Evolutionary conservation across 2,113 vertebrate genomes (phyloP).

Genomic region (Lucifuga dentata): DNA sequence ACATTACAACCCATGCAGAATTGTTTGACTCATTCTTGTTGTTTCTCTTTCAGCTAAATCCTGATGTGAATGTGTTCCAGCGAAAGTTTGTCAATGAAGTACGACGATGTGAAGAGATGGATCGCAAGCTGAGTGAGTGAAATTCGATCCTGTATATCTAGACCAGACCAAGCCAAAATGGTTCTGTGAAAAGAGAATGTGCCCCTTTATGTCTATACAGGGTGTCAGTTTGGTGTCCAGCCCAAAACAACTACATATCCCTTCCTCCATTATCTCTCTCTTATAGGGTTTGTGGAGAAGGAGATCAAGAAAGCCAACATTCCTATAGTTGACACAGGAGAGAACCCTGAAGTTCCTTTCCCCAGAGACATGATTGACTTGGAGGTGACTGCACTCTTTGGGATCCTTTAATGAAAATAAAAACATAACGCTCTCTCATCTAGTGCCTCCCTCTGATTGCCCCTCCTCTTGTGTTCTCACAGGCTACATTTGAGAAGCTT

Average conservation of each 20-base stretch:
- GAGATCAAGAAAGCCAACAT: slow-evolving; percentile 97
- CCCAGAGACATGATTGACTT: slow-evolving; percentile 98
- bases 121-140: slow-evolving; percentile 93
- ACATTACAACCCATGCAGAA: not conserved
- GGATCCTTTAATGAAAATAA: not conserved
- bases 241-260: not conserved
- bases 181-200: too few species aligned
- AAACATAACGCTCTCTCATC: not conserved
- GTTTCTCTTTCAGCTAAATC: slow-evolving; percentile 87
- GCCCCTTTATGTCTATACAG: too few species aligned
- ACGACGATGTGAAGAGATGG: slow-evolving; percentile 97
- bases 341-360: slow-evolving; percentile 98
- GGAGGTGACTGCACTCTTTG: slow-evolving; percentile 85
- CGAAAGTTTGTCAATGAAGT: slow-evolving; percentile 99
- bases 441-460: not conserved
- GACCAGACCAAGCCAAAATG: too few species aligned
- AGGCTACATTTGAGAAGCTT: slow-evolving; percentile 99
- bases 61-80: slow-evolving; percentile 98
- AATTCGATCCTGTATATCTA: too few species aligned
- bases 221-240: too few species aligned
- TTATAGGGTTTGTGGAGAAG: slow-evolving; percentile 96
- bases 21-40: slow-evolving; percentile 1
- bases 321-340: slow-evolving; percentile 92
- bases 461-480: slow-evolving; percentile 3
- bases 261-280: slow-evolving; percentile 1